phyloP scores from a whole-genome alignment of 1,140 invertebrate genomes.

The Probaryconus sp. region DNA sequence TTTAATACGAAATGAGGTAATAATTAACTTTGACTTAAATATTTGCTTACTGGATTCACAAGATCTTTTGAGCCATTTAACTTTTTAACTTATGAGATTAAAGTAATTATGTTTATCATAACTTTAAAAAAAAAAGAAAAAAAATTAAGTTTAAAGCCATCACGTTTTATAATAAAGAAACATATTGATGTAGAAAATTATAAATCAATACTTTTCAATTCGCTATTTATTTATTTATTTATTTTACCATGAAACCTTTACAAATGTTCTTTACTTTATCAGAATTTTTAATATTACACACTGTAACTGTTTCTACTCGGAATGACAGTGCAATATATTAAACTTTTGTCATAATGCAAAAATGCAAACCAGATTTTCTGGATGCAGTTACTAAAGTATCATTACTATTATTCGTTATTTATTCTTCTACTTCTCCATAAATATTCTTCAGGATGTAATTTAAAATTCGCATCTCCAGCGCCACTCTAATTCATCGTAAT shows the following conservation, averaged over 20 bases:
- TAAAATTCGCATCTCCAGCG: slow-evolving; percentile 5
- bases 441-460: slow-evolving; percentile 43
- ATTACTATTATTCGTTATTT: slow-evolving; percentile 23
- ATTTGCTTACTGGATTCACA: slow-evolving; percentile 33
- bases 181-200: too few relatives aligned
- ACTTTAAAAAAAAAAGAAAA: too few relatives aligned
- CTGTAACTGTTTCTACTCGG: too few relatives aligned
- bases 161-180: too few relatives aligned
- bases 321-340: too few relatives aligned
- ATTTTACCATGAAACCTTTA: slow-evolving; percentile 5
- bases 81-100: too few relatives aligned
- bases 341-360: not conserved
- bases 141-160: too few relatives aligned
- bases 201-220: too few relatives aligned
- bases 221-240: too few relatives aligned
- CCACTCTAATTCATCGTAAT: slow-evolving; percentile 35
- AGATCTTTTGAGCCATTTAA: slow-evolving; percentile 27
- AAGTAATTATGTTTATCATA: too few relatives aligned
- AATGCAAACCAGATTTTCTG: not conserved
- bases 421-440: slow-evolving; percentile 9
- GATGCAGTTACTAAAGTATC: slow-evolving; percentile 2
- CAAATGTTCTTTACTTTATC: too few relatives aligned
- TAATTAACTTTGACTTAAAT: slow-evolving; percentile 43
- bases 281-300: too few relatives aligned
- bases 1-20: slow-evolving; percentile 30